Percentiles rank a stretch among this genome's conserved stretches.
phyloP scores from a whole-genome alignment of 2,888 invertebrate genomes.

The Napeogenes sylphis region DNA sequence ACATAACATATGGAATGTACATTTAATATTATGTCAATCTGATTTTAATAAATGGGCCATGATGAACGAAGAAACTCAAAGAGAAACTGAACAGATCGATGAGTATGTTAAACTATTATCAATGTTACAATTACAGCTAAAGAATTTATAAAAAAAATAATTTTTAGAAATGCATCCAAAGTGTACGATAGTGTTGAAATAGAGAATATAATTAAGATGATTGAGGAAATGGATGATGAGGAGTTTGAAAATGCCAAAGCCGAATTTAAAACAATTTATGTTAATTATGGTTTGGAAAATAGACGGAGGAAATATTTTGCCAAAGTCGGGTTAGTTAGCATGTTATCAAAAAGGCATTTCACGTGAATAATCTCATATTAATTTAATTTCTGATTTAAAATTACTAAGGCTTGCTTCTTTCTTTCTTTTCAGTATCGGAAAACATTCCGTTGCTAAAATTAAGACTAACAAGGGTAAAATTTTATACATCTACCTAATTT shows the following conservation, averaged over 20 bases:
- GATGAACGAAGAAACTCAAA: constrained; percentile 53
- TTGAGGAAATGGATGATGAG: constrained; percentile 59
- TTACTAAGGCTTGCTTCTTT: not conserved
- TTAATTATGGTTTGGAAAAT: constrained; percentile 53
- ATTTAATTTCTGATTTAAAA: not conserved
- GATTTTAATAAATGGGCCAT: constrained; percentile 63
- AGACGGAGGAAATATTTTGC: constrained; percentile 50
- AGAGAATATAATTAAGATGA: constrained; percentile 44
- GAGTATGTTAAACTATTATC: constrained; percentile 44
- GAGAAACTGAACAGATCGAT: constrained; percentile 49
- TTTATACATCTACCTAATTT: not conserved
- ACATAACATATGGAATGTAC: constrained; percentile 52
- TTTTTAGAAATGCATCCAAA: constrained; percentile 43
- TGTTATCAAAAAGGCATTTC: not conserved
- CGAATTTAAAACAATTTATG: constrained; percentile 58
- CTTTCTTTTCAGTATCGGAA: constrained; percentile 14
- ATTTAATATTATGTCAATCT: constrained; percentile 61
- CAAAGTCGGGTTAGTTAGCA: constrained; percentile 34
- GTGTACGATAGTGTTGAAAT: constrained; percentile 58
- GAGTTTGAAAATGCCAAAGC: constrained; percentile 53
- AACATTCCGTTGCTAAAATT: constrained; percentile 14
- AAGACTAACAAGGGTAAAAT: constrained; percentile 26
- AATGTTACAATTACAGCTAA: too few relatives aligned
- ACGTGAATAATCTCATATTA: not conserved
- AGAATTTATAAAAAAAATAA: too few relatives aligned